phyloP scores from a whole-genome alignment of 2,113 vertebrate genomes.

The Protobothrops flavoviridis region DNA sequence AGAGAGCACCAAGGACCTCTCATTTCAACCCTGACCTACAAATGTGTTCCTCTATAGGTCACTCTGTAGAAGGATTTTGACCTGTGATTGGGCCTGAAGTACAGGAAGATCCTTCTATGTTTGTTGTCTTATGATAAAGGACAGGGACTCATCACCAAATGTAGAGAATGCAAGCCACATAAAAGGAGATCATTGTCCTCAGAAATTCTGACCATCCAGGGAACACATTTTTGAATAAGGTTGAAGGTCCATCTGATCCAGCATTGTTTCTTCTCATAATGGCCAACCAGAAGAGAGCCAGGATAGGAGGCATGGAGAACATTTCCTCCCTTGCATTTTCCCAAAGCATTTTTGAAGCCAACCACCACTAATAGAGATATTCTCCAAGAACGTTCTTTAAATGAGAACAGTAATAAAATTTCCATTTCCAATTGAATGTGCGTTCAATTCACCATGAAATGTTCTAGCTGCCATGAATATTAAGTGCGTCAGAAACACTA shows the following conservation, averaged over 20 bases:
- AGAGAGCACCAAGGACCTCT: too few species aligned
- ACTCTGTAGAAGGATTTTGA: background rate
- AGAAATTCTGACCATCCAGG: background rate
- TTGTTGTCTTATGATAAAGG: background rate
- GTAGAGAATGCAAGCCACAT: background rate
- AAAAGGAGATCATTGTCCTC: background rate
- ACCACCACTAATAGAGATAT: background rate
- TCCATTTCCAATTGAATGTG: constrained; percentile 81
- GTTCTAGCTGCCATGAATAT: constrained; percentile 80
- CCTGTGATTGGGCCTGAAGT: background rate
- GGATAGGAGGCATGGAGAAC: background rate
- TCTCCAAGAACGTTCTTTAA: background rate
- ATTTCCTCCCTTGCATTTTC: background rate
- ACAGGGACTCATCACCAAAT: background rate
- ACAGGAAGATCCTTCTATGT: background rate
- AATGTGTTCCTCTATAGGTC: too few species aligned
- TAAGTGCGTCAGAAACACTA: constrained; percentile 66
- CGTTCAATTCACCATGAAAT: constrained; percentile 80
- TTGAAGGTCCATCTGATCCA: background rate
- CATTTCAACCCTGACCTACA: too few species aligned
- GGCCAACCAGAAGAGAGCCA: background rate
- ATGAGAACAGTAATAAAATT: constrained; percentile 82
- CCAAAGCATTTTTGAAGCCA: background rate
- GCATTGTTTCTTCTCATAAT: background rate
- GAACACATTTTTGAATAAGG: background rate